Percentiles rank a stretch among this genome's conserved stretches.
phyloP scores from a whole-genome alignment of 2,888 invertebrate genomes.

The Subacronicta megacephala region DNA sequence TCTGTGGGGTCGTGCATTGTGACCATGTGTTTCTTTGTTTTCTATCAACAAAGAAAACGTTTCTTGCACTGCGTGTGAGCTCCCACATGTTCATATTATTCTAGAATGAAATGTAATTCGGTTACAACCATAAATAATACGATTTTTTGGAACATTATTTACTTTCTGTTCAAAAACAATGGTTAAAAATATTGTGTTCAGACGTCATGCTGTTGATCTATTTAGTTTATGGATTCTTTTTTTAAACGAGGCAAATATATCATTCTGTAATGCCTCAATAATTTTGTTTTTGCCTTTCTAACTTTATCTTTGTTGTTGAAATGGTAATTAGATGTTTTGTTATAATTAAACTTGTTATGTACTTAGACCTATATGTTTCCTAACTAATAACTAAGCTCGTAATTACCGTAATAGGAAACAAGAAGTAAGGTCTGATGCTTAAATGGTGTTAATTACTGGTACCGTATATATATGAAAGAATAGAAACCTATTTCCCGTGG shows the following conservation, averaged over 20 bases:
- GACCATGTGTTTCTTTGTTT: constrained; percentile 46
- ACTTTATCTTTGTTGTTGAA: not conserved
- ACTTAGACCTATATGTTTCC: not conserved
- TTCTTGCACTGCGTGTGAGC: constrained; percentile 17
- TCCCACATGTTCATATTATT: constrained; percentile 16
- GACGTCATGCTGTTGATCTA: constrained; percentile 30
- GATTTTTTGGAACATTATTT: constrained; percentile 13
- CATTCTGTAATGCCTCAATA: not conserved
- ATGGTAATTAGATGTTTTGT: not conserved
- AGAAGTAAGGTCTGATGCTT: not conserved
- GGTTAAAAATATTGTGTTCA: constrained; percentile 10
- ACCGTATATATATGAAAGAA: constrained; percentile 7
- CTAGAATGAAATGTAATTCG: constrained; percentile 12
- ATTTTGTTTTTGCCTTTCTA: not conserved
- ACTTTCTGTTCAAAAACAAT: constrained; percentile 9
- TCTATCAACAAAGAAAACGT: constrained; percentile 18
- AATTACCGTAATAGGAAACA: not conserved
- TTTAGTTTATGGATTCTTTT: constrained; percentile 10
- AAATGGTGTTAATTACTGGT: not conserved
- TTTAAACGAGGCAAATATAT: not conserved
- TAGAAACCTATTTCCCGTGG: constrained; percentile 6
- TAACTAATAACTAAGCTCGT: not conserved
- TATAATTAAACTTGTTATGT: not conserved
- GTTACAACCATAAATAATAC: constrained; percentile 21
- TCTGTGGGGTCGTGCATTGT: constrained; percentile 36